Evolutionary conservation across 2,888 invertebrate species (phyloP), one percentile per base, ranked within the genome.

Genomic region (Ormyrus nitidulus): DNA sequence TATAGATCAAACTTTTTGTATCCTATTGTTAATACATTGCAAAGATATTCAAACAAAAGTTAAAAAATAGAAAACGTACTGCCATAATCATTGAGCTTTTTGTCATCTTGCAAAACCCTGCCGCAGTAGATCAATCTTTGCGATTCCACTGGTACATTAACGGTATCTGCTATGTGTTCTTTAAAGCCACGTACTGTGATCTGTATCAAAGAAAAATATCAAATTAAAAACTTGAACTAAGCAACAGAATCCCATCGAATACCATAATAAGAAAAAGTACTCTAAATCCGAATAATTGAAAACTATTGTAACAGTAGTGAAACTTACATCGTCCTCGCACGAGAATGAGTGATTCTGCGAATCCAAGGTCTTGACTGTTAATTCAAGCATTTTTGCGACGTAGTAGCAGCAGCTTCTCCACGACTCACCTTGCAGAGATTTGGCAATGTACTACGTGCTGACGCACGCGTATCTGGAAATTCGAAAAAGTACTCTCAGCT

Each of bases 51-150:
- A 34, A 34, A 34, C 34, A 34, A 34, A 34, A 9, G 9, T 61
- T 3, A 8, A 51, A n/a, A 5, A 44, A 54, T 56, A 9, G 59
- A 56, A 76, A 71, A 77, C 70, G 13, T 81, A 59, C 90, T 92
- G 96, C 97, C 96, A 91, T 96, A 97, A 89, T 98, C 97, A 82
- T 94, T 93, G 48, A 99, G 92, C 87, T 94, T 95, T 85, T 95
- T 95, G 11, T 96, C 96, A 92, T 99, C 97, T 87, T 96, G 95
- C 71, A 99, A 92, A 48, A 98, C 97, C 90, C 97, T 93, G n/a
- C 99, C 99, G 89, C 97, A 97, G 90, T 97, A 98, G 85, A 99
- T 99, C 58, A 99, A 93, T 79, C 98, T 93, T 89, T 98, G 98
- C 68, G 95, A 94, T 82, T 95, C 95, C 7, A 95, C 94, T 46